Evolutionary conservation across 2,888 invertebrate genomes (phyloP).

Genomic region (Pandemis cinnamomeana): DNA sequence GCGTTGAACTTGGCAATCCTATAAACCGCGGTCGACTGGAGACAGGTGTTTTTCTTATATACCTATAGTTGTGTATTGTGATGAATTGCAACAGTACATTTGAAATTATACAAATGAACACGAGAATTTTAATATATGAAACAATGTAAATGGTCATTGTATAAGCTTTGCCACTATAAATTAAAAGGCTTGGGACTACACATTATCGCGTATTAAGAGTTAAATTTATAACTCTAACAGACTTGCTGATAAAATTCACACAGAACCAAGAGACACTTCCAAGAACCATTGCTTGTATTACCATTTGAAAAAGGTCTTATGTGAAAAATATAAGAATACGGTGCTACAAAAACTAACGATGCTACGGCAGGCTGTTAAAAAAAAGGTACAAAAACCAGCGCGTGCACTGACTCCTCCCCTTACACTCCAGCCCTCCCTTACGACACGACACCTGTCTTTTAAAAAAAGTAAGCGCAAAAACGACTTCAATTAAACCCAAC

Average conservation of each 20-base stretch:
- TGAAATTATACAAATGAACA: background rate
- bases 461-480: constrained; percentile 48
- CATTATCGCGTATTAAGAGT: background rate
- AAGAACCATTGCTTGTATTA: constrained; percentile 1
- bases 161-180: background rate
- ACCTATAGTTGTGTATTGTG: background rate
- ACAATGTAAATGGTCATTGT: background rate
- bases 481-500: constrained; percentile 40
- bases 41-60: constrained; percentile 2
- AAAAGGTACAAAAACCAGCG: constrained; percentile 39
- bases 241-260: background rate
- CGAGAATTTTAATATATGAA: background rate
- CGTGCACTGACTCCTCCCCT: constrained; percentile 47
- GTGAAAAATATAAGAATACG: constrained; percentile 12
- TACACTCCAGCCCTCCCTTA: constrained; percentile 52
- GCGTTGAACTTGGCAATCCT: constrained; percentile 32
- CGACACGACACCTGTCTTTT: constrained; percentile 57
- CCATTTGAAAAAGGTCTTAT: background rate
- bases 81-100: background rate
- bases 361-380: constrained; percentile 23
- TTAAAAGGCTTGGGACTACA: background rate
- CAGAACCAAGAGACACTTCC: background rate
- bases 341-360: constrained; percentile 27
- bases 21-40: constrained; percentile 16
- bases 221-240: background rate